Conservation (phyloP, 2,797 vertebrate genomes). For the Ctenochaetus hawaiiensis region DNA sequence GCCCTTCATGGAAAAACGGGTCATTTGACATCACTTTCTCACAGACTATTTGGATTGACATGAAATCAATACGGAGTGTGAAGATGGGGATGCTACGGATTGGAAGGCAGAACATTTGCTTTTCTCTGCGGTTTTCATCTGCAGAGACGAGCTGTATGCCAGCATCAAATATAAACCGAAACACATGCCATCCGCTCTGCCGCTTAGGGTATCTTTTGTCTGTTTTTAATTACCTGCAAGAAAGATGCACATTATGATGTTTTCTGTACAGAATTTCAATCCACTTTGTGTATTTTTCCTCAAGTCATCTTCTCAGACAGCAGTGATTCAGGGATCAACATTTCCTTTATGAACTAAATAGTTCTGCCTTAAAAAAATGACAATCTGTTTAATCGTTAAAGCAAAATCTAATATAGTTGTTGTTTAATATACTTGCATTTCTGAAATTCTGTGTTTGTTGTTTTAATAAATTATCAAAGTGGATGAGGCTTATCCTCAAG, state of each 20-base stretch:
- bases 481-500: neutral
- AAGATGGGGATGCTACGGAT: conserved; percentile 39
- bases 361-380: no score
- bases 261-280: neutral
- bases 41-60: conserved; percentile 75
- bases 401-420: neutral
- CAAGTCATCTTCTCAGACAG: neutral
- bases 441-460: neutral
- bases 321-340: neutral
- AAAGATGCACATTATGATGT: neutral
- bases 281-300: neutral
- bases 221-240: neutral
- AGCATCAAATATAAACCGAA: neutral
- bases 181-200: neutral
- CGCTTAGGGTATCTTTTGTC: neutral
- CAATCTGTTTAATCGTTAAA: neutral
- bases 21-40: conserved; percentile 63
- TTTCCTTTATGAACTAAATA: neutral
- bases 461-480: neutral
- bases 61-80: conserved; percentile 73
- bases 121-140: conserved; percentile 19
- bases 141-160: neutral
- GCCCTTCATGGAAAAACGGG: conserved; percentile 55
- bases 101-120: conserved; percentile 29
- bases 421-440: neutral